These are phyloP conservation scores for Loripinus fragilis DNA, from an alignment of 2,888 invertebrate genomes.

Conservation along the genomic window DNA sequence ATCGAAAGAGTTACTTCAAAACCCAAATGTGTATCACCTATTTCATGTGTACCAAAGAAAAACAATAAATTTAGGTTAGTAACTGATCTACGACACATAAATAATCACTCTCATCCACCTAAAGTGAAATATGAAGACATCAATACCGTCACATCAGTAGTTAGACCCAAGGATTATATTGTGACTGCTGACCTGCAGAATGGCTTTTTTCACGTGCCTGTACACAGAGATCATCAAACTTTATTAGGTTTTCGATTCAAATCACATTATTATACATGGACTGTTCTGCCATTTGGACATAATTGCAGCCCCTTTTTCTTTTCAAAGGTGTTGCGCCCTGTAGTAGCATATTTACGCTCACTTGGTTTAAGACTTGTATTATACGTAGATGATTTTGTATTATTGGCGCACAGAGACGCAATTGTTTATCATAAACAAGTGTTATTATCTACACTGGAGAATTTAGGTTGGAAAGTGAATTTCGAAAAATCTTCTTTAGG, in stretches of 20 bases:
- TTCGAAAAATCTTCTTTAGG: conserved; percentile 14
- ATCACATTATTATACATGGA: conserved; percentile 15
- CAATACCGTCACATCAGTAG: conserved; percentile 4
- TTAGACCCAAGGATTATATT: conserved; percentile 22
- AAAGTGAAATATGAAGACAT: conserved; percentile 33
- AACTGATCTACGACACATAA: conserved; percentile 23
- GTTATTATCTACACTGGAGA: background rate
- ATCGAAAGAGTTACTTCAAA: background rate
- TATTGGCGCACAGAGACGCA: conserved; percentile 21
- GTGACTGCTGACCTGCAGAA: conserved; percentile 24
- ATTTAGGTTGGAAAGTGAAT: conserved; percentile 2
- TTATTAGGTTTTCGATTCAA: conserved; percentile 24
- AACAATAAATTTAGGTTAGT: conserved; percentile 24
- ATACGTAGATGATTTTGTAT: conserved; percentile 26
- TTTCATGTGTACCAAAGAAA: conserved; percentile 35
- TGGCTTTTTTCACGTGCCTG: conserved; percentile 32
- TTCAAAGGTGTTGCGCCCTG: conserved; percentile 24
- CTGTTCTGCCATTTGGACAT: conserved; percentile 14
- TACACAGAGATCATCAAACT: background rate
- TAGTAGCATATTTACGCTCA: conserved; percentile 9
- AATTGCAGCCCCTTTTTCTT: conserved; percentile 28
- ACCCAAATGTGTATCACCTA: conserved; percentile 20
- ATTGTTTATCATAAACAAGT: conserved; percentile 7
- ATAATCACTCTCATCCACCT: background rate
- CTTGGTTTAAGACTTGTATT: conserved; percentile 27